These are phyloP conservation scores for Altica lythri DNA, from an alignment of 2,888 invertebrate genomes.

Conservation along the genomic window DNA sequence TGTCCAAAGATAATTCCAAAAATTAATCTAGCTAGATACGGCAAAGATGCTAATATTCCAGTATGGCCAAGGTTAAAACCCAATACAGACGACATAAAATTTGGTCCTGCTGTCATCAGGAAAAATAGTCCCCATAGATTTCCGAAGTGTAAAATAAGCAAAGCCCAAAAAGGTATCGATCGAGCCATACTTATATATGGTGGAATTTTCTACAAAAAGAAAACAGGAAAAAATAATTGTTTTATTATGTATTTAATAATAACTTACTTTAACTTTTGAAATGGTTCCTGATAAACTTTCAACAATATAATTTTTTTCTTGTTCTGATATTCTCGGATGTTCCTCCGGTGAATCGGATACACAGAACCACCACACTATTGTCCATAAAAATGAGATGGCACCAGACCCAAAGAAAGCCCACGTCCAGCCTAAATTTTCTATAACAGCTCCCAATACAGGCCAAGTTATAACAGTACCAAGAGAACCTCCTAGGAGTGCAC, in stretches of 20 bases:
- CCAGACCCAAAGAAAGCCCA: slow-evolving; percentile 54
- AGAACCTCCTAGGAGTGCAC: slow-evolving; percentile 59
- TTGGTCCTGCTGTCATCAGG: slow-evolving; percentile 75
- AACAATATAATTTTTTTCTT: slow-evolving; percentile 60
- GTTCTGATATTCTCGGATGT: slow-evolving; percentile 61
- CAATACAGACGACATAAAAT: slow-evolving; percentile 72
- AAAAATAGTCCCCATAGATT: slow-evolving; percentile 79
- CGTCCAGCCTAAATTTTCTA: slow-evolving; percentile 52
- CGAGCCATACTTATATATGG: slow-evolving; percentile 67
- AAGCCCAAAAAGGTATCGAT: slow-evolving; percentile 72
- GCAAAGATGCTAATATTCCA: slow-evolving; percentile 71
- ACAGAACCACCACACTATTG: slow-evolving; percentile 57
- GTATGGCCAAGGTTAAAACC: slow-evolving; percentile 74
- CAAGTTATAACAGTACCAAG: slow-evolving; percentile 60
- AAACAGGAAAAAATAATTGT: background rate
- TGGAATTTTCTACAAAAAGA: slow-evolving; percentile 61
- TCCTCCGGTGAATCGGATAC: slow-evolving; percentile 61
- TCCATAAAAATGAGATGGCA: slow-evolving; percentile 49
- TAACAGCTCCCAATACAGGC: slow-evolving; percentile 51
- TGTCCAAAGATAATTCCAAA: slow-evolving; percentile 74
- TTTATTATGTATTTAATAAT: background rate
- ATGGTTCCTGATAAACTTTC: slow-evolving; percentile 54
- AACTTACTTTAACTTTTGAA: slow-evolving; percentile 56
- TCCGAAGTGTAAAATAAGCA: slow-evolving; percentile 72
- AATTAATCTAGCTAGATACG: slow-evolving; percentile 71